Base-by-base conservation (phyloP, 2,888 invertebrate species). In the Monopis laevigella region DNA sequence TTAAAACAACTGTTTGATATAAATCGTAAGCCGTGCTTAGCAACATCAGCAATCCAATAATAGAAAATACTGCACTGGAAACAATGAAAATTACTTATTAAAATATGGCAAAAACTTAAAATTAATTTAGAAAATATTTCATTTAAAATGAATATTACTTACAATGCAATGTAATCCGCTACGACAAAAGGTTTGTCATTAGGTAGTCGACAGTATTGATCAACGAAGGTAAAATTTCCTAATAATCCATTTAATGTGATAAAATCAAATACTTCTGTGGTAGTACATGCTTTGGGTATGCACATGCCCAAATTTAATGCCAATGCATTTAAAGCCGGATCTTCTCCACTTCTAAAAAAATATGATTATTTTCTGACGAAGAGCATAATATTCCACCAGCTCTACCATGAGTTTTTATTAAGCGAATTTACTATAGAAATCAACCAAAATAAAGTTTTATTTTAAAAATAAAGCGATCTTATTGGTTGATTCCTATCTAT, bases 101-200 rank as follows among this genome's bases (percentile, higher is more conserved):
- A n/a, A n/a, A n/a, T n/a, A n/a, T n/a, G n/a, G n/a, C n/a, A n/a
- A n/a, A n/a, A n/a, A n/a, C n/a, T n/a, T n/a, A n/a, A n/a, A n/a
- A n/a, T n/a, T n/a, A n/a, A n/a, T n/a, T n/a, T n/a, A n/a, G n/a
- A n/a, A n/a, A n/a, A n/a, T n/a, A n/a, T n/a, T n/a, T n/a, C n/a
- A n/a, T n/a, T n/a, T n/a, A 2, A 27, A 27, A 27, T n/a, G 10
- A 27, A 16, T 38, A 17, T 6, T 32, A 44, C 44, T 42, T 18
- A 46, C 46, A 44, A 29, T 12, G 41, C 42, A 8, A 38, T 24
- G 27, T 43, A 41, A 14, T 46, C 46, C 6, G 40, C 46, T 4
- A 34, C 40, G 0, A 30, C 24, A 17, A 26, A 16, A 7, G 44
- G 44, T 11, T 46, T 46, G 32, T 46, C 46, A 12, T 41, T 38